phyloP scores from a whole-genome alignment of 2,888 invertebrate genomes.

The Pollenia amentaria region DNA sequence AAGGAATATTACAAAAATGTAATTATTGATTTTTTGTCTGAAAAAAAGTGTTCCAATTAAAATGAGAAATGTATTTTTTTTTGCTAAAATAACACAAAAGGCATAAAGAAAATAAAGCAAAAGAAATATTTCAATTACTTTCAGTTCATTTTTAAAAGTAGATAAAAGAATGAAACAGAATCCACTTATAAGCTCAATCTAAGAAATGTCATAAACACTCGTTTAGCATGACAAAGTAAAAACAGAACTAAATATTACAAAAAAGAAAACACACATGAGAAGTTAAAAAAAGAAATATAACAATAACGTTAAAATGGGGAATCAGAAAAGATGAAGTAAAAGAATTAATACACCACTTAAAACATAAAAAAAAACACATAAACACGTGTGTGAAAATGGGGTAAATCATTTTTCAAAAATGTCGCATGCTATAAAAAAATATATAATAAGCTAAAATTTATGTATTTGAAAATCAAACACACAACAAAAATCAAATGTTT shows the following conservation, averaged over 20 bases:
- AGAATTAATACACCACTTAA: not conserved
- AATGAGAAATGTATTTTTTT: not conserved
- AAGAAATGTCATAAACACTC: conserved; percentile 31
- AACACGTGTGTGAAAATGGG: no score
- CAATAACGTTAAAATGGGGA: not conserved
- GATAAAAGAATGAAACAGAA: not conserved
- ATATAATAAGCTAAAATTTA: no score
- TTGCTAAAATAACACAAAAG: not conserved
- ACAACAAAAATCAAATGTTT: no score
- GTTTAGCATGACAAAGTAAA: conserved; percentile 32
- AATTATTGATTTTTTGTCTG: no score
- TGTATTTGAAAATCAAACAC: no score
- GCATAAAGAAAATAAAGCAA: not conserved
- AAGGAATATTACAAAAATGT: no score
- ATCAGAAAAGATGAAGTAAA: not conserved
- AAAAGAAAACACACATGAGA: not conserved
- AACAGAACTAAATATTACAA: not conserved
- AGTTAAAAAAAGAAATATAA: not conserved
- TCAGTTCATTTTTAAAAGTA: not conserved
- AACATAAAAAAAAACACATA: no score
- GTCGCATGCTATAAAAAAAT: no score
- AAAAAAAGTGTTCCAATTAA: not conserved
- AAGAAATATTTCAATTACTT: conserved; percentile 4
- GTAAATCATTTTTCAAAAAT: no score
- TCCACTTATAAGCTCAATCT: conserved; percentile 9